Conservation (phyloP, 2,888 invertebrate genomes). For the Acronicta aceris region DNA sequence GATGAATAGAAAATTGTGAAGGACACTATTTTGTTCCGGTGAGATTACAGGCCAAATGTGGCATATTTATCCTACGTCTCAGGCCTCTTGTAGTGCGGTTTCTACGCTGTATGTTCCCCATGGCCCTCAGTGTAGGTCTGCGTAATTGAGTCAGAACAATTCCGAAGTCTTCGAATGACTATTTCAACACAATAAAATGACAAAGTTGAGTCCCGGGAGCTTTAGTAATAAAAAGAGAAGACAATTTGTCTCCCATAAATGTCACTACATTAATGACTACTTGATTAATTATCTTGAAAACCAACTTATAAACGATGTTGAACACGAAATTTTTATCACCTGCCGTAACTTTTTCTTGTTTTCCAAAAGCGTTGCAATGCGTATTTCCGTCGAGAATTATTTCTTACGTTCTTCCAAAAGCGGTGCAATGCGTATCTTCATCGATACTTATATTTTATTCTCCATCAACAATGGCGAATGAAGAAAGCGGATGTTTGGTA, state of each 20-base stretch:
- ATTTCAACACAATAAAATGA: too few species aligned
- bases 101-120: too few species aligned
- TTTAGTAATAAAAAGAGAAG: too few species aligned
- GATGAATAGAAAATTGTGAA: too few species aligned
- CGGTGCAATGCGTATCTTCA: slow-evolving; percentile 28
- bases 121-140: too few species aligned
- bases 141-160: too few species aligned
- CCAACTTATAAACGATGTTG: slow-evolving; percentile 8
- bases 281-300: not conserved
- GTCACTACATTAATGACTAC: not conserved
- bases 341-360: slow-evolving; percentile 18
- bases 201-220: too few species aligned
- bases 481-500: slow-evolving; percentile 82
- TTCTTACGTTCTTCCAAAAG: slow-evolving; percentile 13
- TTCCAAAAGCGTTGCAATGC: slow-evolving; percentile 23
- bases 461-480: slow-evolving; percentile 63
- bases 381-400: slow-evolving; percentile 50
- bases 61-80: too few species aligned
- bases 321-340: slow-evolving; percentile 12
- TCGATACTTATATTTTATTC: slow-evolving; percentile 57
- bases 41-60: too few species aligned
- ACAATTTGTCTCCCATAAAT: not conserved
- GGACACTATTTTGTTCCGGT: too few species aligned
- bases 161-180: too few species aligned
- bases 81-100: too few species aligned